phyloP scores from a whole-genome alignment of 2,113 vertebrate species.

The Percina caprodes region DNA sequence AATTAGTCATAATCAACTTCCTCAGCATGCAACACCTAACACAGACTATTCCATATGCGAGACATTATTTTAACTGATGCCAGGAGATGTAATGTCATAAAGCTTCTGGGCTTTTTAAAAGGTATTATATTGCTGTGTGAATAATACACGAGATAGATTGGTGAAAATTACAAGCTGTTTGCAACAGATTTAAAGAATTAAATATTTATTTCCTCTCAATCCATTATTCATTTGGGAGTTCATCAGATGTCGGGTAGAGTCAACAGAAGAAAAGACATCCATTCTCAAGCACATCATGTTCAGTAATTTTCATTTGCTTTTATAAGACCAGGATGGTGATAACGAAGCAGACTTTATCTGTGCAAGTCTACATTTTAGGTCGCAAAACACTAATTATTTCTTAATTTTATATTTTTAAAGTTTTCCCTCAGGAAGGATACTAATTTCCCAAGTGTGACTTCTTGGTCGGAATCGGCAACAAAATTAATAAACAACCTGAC shows the following conservation, averaged over 20 bases:
- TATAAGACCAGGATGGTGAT: constrained; percentile 15
- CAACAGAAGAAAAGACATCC: constrained; percentile 45
- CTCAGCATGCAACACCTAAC: constrained; percentile 16
- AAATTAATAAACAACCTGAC: constrained; percentile 38
- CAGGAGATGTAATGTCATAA: constrained; percentile 11
- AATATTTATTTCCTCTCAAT: constrained; percentile 60
- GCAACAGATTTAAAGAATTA: constrained; percentile 66
- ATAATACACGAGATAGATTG: constrained; percentile 29
- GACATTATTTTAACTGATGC: constrained; percentile 28
- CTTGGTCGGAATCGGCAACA: constrained; percentile 11
- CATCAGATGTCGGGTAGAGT: constrained; percentile 53
- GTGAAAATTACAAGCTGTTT: constrained; percentile 67
- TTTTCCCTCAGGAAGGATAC: constrained; percentile 17
- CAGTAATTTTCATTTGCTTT: constrained; percentile 20
- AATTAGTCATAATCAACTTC: constrained; percentile 41
- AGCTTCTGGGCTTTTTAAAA: constrained; percentile 37
- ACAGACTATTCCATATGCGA: constrained; percentile 29
- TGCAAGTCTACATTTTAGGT: constrained; percentile 24
- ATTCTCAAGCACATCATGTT: constrained; percentile 34
- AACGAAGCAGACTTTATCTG: constrained; percentile 4
- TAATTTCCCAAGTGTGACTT: constrained; percentile 58
- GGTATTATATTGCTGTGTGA: constrained; percentile 21
- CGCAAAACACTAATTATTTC: constrained; percentile 51
- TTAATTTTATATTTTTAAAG: constrained; percentile 42
- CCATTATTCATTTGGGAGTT: constrained; percentile 68